phyloP scores from a whole-genome alignment of 2,797 vertebrate genomes.

The Rhinatrema bivittatum region DNA sequence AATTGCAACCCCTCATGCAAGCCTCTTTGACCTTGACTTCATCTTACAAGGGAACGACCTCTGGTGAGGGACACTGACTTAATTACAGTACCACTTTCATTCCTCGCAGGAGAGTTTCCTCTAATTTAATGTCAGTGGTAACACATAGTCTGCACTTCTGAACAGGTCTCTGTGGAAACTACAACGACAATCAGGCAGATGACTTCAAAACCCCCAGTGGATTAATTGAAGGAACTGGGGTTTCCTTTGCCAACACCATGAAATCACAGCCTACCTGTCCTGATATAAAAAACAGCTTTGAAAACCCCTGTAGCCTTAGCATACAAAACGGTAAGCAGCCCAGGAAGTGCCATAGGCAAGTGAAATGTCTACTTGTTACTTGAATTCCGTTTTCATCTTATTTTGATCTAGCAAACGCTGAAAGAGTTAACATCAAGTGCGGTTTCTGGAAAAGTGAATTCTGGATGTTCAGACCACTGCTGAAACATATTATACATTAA shows the following conservation, averaged over 20 bases:
- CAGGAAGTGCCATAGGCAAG: not conserved
- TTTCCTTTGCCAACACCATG: constrained; percentile 61
- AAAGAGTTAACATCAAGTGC: no score
- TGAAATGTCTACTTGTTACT: no score
- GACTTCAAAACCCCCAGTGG: constrained; percentile 52
- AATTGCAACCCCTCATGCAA: constrained; percentile 17
- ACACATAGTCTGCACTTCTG: constrained; percentile 3
- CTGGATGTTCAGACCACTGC: no score
- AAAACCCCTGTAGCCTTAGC: constrained; percentile 62
- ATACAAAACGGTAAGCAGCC: constrained; percentile 49
- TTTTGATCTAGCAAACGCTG: no score
- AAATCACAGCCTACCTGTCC: constrained; percentile 51
- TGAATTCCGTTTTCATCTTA: no score
- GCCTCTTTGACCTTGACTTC: constrained; percentile 6
- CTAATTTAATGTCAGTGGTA: constrained; percentile 1
- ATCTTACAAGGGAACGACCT: not conserved
- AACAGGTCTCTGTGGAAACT: constrained; percentile 67
- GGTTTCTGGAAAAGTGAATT: no score
- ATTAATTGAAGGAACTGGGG: constrained; percentile 54
- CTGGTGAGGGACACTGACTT: constrained; percentile 3
- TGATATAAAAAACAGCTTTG: constrained; percentile 37
- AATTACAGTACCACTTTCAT: no score
- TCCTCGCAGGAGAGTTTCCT: no score
- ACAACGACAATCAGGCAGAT: constrained; percentile 52
- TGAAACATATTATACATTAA: no score